Base-by-base conservation (phyloP, 2,888 invertebrate species). In the Polyommatus iphigenia region DNA sequence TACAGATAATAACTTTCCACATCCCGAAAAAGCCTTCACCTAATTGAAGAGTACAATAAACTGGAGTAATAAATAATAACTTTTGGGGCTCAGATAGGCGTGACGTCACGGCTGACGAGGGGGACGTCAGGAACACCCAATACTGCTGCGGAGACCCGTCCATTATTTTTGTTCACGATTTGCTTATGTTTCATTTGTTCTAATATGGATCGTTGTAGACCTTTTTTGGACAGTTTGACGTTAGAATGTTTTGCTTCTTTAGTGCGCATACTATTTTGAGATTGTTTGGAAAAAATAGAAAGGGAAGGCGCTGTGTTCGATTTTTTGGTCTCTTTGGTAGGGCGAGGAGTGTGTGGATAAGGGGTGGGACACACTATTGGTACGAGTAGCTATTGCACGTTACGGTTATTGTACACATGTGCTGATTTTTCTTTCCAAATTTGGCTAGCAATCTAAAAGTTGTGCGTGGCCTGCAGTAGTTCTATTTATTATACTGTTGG, bases 31-130 rank as follows among this genome's bases (percentile, higher is more conserved):
- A 67, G 67, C 67, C 67, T 67, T 67, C 32, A 71, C 32, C 71
- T 77, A 77, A 71, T 78, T 78, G 71, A 54, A 18, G 20, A 32
- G 77, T 50, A 72, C 62, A 36, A 59, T 62, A 75, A 75, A 73
- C 36, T 54, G 36, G 24, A 36, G 50, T 57, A 72, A 71, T 71
- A 76, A 57, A 76, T 41, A 76, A 77, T 79, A 78, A 76, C 72
- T 71, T 77, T 76, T 57, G 77, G 77, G 77, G 57, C 32, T 80
- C 78, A 80, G 76, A 78, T 78, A 76, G 73, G 80, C 78, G 78
- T 80, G 81, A 79, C 80, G 82, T 82, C 83, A 81, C 29, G 79
- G 78, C 76, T 79, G 81, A 80, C 78, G 79, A 80, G 81, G 82
- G 81, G 78, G 78, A 81, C 78, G 82, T 81, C 80, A 80, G 76